These are phyloP conservation scores for Bruchidius siliquastri DNA, from an alignment of 2,888 invertebrate genomes.

Conservation along the genomic window DNA sequence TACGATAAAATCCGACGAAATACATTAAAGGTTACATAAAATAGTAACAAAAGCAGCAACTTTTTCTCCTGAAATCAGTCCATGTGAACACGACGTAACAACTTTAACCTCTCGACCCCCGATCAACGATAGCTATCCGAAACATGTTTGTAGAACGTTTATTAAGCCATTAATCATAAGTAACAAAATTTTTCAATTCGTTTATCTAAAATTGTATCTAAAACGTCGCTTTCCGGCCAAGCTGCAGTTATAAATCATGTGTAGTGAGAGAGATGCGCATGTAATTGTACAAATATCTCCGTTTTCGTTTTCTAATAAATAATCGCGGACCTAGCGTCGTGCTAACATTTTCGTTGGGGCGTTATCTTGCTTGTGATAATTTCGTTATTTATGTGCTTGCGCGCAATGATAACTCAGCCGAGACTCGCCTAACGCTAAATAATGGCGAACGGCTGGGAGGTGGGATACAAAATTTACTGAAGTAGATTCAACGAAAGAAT, in stretches of 20 bases:
- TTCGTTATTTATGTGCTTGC: background rate
- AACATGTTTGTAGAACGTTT: background rate
- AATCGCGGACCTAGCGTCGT: background rate
- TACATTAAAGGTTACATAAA: no score
- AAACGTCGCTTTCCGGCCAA: background rate
- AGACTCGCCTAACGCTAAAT: background rate
- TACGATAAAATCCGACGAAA: no score
- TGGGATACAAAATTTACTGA: no score
- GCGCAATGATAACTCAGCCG: background rate
- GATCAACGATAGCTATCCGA: background rate
- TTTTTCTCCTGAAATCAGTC: background rate
- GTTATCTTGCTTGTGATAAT: background rate
- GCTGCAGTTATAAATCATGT: background rate
- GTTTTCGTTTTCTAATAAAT: background rate
- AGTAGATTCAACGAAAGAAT: no score
- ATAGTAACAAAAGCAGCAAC: no score
- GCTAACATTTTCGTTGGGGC: background rate
- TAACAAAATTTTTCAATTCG: background rate
- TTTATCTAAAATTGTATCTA: background rate
- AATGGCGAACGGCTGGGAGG: background rate
- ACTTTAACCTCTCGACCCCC: background rate
- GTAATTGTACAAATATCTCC: background rate
- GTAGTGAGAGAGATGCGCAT: background rate
- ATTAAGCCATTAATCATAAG: background rate
- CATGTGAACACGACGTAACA: background rate